phyloP scores from a whole-genome alignment of 2,888 invertebrate genomes.

The Torymus texanus region DNA sequence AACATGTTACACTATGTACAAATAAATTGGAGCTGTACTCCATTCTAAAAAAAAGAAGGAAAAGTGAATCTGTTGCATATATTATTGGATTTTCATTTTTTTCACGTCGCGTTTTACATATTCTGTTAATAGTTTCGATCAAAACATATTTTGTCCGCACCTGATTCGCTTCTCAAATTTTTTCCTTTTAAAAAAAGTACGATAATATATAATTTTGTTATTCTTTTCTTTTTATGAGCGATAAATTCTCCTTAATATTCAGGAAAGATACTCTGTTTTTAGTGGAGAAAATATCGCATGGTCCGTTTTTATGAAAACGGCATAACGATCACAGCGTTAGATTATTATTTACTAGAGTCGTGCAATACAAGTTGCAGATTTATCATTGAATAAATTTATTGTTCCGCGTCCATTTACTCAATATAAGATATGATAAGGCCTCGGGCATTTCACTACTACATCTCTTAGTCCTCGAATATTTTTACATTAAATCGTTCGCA shows the following conservation, averaged over 20 bases:
- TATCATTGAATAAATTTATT: constrained; percentile 63
- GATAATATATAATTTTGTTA: constrained; percentile 56
- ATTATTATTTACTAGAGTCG: constrained; percentile 56
- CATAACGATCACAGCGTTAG: constrained; percentile 66
- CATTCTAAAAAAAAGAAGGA: constrained; percentile 59
- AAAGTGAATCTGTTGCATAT: constrained; percentile 49
- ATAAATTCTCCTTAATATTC: constrained; percentile 51
- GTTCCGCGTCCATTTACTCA: constrained; percentile 66
- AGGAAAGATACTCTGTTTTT: constrained; percentile 52
- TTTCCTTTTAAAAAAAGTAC: constrained; percentile 50
- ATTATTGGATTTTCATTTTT: constrained; percentile 43
- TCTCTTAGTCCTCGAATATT: constrained; percentile 66
- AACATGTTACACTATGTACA: constrained; percentile 73
- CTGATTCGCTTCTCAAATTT: constrained; percentile 50
- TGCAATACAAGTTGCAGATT: constrained; percentile 55
- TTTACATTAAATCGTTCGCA: constrained; percentile 51
- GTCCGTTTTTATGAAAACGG: constrained; percentile 60
- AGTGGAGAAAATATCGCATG: constrained; percentile 59
- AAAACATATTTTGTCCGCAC: constrained; percentile 44
- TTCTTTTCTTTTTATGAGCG: constrained; percentile 47
- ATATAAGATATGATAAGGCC: constrained; percentile 72
- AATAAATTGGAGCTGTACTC: constrained; percentile 67
- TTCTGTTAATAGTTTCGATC: constrained; percentile 41
- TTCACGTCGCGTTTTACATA: constrained; percentile 35
- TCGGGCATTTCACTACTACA: constrained; percentile 70